Evolutionary conservation across 2,888 invertebrate species (phyloP), one percentile per base, ranked within the genome.

Genomic region (Geophilus truncorum): DNA sequence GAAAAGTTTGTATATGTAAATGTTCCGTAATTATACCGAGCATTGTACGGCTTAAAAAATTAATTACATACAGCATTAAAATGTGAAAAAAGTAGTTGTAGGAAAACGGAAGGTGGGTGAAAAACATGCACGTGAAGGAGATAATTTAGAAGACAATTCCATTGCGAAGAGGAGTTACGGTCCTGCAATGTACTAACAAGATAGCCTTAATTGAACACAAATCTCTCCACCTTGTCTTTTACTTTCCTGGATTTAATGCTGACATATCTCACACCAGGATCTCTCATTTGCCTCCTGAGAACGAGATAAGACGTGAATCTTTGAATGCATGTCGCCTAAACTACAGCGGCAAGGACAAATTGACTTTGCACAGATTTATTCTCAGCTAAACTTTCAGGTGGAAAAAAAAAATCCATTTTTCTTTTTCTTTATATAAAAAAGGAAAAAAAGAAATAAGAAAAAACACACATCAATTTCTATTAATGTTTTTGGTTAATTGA

Each of bases 211-310:
- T 70, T 70, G 70, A 70, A 70, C 70, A 70, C 25, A 70, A 70
- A 70, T 70, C 70, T 70, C 70, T 25, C 70, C 70, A 70, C 70
- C 70, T 70, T 70, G 70, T 70, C 70, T 70, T 70, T 25, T 70
- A 70, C 70, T 70, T 70, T 70, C 70, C 70, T 70, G 70, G 70
- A 70, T 70, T 70, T 70, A 70, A 70, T 70, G 70, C 70, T 70
- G 70, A 70, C 70, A 70, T 70, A 70, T 70, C 70, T 70, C 70
- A 25, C 70, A 28, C 28, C 23, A 70, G 70, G 70, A 70, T 70
- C 70, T 70, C 70, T 70, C 70, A 70, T 70, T 70, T 70, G 70
- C 70, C 70, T 70, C 70, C 70, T 70, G 70, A 70, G 70, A 70
- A 70, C 70, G 70, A 70, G 70, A 70, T 70, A 70, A 70, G 70